Conservation (phyloP, 2,797 vertebrate species). For the Cossypha niveicapilla region DNA sequence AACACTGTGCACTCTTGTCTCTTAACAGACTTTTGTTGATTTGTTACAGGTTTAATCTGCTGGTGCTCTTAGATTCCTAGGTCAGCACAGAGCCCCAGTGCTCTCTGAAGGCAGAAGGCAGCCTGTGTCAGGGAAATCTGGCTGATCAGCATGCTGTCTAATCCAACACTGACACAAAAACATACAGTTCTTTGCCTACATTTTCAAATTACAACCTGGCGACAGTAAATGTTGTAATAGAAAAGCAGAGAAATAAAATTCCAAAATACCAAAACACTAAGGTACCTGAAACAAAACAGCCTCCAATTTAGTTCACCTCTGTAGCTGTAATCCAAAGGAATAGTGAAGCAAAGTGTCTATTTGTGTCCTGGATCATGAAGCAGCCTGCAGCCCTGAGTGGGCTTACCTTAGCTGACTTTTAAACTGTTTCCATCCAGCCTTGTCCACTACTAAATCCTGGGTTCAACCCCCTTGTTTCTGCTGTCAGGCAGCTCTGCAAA, state of each 20-base stretch:
- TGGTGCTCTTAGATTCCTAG: background rate
- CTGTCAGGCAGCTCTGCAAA: background rate
- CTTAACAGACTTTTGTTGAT: background rate
- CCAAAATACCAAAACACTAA: background rate
- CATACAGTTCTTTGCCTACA: background rate
- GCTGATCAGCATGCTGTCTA: background rate
- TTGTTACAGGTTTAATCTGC: background rate
- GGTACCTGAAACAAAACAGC: background rate
- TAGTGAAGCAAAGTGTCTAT: background rate
- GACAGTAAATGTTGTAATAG: background rate
- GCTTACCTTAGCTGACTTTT: constrained; percentile 1
- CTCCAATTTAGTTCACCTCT: background rate
- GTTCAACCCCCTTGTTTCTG: background rate
- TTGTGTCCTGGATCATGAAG: background rate
- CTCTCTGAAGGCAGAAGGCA: background rate
- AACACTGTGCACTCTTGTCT: background rate
- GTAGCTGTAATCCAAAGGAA: background rate
- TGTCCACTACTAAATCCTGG: background rate
- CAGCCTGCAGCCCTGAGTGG: background rate
- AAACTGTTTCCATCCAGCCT: background rate
- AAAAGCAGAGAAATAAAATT: background rate
- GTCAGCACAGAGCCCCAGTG: background rate
- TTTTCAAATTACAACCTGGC: background rate
- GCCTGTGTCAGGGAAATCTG: background rate
- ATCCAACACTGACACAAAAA: background rate